Evolutionary conservation across 2,888 invertebrate species (phyloP), one percentile per base, ranked within the genome.

Genomic region (Allacma fusca): DNA sequence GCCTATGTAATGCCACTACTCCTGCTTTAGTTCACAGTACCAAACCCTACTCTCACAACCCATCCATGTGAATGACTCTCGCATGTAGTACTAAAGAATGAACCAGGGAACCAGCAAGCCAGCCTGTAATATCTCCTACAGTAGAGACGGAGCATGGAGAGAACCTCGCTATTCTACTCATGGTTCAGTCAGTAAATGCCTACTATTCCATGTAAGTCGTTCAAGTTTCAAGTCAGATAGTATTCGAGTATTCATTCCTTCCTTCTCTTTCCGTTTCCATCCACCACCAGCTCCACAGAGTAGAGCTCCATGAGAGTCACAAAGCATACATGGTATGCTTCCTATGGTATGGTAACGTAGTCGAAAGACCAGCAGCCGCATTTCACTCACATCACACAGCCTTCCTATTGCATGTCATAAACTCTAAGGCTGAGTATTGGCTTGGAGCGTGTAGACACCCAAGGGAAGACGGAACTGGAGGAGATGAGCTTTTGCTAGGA

Each of bases 391-490:
- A 64, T 64, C 73, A 64, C 68, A 57, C 50, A 71, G 71, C 57
- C 50, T 50, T 71, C 71, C 77, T 72, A 77, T 77, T 71, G 77
- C 74, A 74, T 78, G 78, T 74, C 78, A 78, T 78, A 78, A 78
- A 78, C 74, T 74, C 69, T 43, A 67, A 77, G 76, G 72, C 71
- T 74, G 74, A 74, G 74, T 74, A 78, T 78, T 77, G 74, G 74
- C 69, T 69, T 34, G 59, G 73, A 74, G 73, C 73, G 78, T 75
- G 78, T 71, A 72, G 76, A 78, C 72, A 76, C 78, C 78, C 78
- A 76, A 72, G 78, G 78, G 78, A 78, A 78, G 78, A 75, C 59
- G 26, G 78, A 72, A 78, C 67, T 76, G 76, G 69, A 76, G 34
- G 76, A 76, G 68, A 76, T 76, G 76, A 76, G 76, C 70, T 76